Conservation (phyloP, 2,113 vertebrate genomes). For the Enhydra lutris region DNA sequence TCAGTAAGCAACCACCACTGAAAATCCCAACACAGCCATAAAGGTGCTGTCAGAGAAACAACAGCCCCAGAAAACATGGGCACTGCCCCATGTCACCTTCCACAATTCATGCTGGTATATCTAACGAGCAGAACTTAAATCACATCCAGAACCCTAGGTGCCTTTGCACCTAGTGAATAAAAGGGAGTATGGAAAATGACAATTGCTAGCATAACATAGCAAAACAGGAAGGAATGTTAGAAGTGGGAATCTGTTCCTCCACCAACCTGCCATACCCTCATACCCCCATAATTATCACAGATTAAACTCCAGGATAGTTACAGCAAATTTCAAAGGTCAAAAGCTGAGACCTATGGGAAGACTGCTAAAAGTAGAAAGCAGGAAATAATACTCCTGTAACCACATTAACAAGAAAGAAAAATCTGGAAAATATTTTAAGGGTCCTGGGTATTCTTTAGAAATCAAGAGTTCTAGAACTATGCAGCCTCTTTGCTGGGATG, state of each 20-base stretch:
- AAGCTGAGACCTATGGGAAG: neutral
- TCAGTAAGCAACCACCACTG: neutral
- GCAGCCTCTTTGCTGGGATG: neutral
- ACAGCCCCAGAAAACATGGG: neutral
- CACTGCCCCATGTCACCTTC: neutral
- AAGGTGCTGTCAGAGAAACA: neutral
- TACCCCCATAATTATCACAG: neutral
- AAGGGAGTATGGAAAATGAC: neutral
- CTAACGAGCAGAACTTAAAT: neutral
- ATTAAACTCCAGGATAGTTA: neutral
- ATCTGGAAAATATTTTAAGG: constrained; percentile 5
- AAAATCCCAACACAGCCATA: neutral
- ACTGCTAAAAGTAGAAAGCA: neutral
- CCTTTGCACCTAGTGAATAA: neutral
- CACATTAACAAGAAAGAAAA: constrained; percentile 3
- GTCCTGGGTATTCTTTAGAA: neutral
- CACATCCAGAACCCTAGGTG: neutral
- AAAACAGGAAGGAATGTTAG: neutral
- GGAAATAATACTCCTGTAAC: neutral
- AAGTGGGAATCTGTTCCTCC: neutral
- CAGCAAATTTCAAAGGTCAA: neutral
- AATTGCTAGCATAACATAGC: neutral
- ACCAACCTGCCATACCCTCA: neutral
- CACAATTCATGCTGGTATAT: neutral
- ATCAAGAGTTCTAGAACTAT: neutral